phyloP scores from a whole-genome alignment of 2,797 vertebrate genomes.

The Odontamblyopus rebecca region DNA sequence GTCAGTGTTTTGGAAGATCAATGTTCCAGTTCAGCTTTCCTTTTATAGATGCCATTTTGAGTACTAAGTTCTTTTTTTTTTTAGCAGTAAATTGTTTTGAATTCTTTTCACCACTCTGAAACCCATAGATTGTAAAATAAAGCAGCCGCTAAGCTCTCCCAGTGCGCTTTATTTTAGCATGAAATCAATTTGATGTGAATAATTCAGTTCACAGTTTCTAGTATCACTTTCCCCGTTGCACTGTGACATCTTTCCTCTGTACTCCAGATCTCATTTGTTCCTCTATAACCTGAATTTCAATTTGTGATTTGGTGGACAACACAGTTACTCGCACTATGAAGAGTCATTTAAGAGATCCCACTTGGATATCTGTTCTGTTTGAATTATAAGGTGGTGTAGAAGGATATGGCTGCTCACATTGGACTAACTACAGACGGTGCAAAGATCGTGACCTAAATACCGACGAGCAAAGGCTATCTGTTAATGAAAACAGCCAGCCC shows the following conservation, averaged over 20 bases:
- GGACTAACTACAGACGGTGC: conserved; percentile 43
- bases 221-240: conserved; percentile 15
- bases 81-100: no score
- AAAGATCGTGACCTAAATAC: conserved; percentile 29
- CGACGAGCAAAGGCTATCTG: conserved; percentile 46
- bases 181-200: conserved; percentile 23
- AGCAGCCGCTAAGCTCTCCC: not conserved
- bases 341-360: conserved; percentile 31
- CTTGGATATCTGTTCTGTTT: conserved; percentile 26
- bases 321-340: conserved; percentile 31
- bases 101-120: no score
- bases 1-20: no score
- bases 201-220: conserved; percentile 4
- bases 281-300: conserved; percentile 28
- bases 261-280: conserved; percentile 12
- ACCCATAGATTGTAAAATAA: no score
- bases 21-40: no score
- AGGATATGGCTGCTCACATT: conserved; percentile 40
- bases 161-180: not conserved
- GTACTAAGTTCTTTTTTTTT: no score
- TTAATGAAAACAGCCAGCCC: conserved; percentile 40
- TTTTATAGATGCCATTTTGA: no score
- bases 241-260: conserved; percentile 4
- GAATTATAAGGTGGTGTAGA: not conserved
- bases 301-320: conserved; percentile 11